Evolutionary conservation across 2,888 invertebrate species (phyloP).

Genomic region (Dichetophora obliterata): DNA sequence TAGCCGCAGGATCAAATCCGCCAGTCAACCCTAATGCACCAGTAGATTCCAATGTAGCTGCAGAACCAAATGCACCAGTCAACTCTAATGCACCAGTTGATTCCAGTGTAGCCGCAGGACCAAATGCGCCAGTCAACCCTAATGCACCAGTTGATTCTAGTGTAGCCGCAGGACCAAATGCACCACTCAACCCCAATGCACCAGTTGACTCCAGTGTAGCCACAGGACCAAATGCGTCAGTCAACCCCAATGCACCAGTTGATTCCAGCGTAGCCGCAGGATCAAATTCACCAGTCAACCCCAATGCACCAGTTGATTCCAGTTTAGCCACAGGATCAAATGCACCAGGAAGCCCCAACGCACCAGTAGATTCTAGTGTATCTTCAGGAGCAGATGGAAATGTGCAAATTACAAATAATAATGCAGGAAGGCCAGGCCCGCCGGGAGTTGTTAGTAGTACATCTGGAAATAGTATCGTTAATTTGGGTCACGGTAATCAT

Average conservation of each 20-base stretch:
- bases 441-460: too few relatives aligned
- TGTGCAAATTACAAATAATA: not conserved
- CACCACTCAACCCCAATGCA: slow-evolving; percentile 22
- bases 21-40: slow-evolving; percentile 36
- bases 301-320: slow-evolving; percentile 30
- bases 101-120: slow-evolving; percentile 36
- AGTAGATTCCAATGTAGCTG: slow-evolving; percentile 31
- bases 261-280: slow-evolving; percentile 32
- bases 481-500: too few relatives aligned
- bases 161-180: slow-evolving; percentile 42
- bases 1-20: not conserved
- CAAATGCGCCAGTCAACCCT: slow-evolving; percentile 15
- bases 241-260: slow-evolving; percentile 25
- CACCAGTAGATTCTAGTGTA: slow-evolving; percentile 32
- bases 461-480: too few relatives aligned
- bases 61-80: slow-evolving; percentile 23
- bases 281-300: slow-evolving; percentile 16
- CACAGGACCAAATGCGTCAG: slow-evolving; percentile 40
- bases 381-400: slow-evolving; percentile 22
- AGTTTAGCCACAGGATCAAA: slow-evolving; percentile 29
- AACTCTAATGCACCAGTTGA: slow-evolving; percentile 23
- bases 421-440: too few relatives aligned
- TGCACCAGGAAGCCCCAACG: slow-evolving; percentile 31
- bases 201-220: slow-evolving; percentile 30
- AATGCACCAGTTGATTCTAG: slow-evolving; percentile 38